Percentiles rank a stretch among this genome's conserved stretches.
phyloP scores from a whole-genome alignment of 1,140 invertebrate species.

The Zaprionus capensis region DNA sequence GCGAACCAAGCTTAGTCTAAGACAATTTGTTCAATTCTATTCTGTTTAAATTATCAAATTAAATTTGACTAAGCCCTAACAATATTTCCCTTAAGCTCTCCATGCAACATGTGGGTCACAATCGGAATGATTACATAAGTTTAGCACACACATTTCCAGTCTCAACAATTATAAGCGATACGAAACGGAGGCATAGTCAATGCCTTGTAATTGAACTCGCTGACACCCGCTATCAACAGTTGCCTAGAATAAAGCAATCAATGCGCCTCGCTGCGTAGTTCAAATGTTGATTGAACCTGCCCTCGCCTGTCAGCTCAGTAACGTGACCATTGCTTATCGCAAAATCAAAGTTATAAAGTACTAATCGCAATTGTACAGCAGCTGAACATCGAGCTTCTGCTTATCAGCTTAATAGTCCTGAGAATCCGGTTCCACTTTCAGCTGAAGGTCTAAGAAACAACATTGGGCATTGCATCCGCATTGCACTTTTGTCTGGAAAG shows the following conservation, averaged over 20 bases:
- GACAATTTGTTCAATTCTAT: background rate
- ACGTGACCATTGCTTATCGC: conserved; percentile 28
- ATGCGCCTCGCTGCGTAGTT: conserved; percentile 9
- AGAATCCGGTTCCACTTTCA: conserved; percentile 63
- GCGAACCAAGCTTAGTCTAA: background rate
- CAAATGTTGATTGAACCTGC: conserved; percentile 31
- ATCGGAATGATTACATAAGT: background rate
- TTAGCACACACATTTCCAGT: conserved; percentile 3
- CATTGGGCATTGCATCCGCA: conserved; percentile 53
- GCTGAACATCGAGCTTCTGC: conserved; percentile 14
- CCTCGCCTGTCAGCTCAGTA: conserved; percentile 6
- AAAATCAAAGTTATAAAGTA: conserved; percentile 8
- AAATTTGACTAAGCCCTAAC: background rate
- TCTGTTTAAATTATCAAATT: background rate
- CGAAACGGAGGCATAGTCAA: conserved; percentile 14
- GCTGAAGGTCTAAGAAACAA: conserved; percentile 20
- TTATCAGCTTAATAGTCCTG: conserved; percentile 42
- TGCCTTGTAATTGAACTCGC: conserved; percentile 31
- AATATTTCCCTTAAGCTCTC: background rate
- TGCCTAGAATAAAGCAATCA: conserved; percentile 10
- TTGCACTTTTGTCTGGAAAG: conserved; percentile 22
- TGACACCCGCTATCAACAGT: conserved; percentile 27
- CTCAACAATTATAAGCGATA: background rate
- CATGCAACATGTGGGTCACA: background rate
- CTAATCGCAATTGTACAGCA: background rate